Conservation (phyloP, 2,113 vertebrate species). For the Oenanthe oenanthe region DNA sequence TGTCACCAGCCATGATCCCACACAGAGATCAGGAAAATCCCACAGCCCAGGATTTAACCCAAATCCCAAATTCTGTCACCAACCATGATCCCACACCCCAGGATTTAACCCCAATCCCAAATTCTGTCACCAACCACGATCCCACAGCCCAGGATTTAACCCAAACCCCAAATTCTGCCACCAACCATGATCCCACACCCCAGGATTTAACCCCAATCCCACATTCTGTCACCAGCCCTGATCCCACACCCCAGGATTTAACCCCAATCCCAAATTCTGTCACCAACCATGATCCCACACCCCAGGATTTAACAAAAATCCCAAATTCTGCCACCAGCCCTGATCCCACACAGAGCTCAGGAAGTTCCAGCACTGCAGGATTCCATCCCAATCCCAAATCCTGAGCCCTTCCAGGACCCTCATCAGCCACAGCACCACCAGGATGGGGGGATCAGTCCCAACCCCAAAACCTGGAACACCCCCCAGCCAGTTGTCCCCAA, state of each 20-base stretch:
- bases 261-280: not conserved
- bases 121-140: too few relatives aligned
- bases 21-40: not conserved
- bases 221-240: too few relatives aligned
- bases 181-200: rapidly evolving
- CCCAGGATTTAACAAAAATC: too few relatives aligned
- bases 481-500: rapidly evolving
- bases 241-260: too few relatives aligned
- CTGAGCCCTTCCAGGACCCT: not conserved
- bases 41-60: not conserved
- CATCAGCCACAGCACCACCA: not conserved
- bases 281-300: too few relatives aligned
- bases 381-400: not conserved
- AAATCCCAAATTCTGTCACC: too few relatives aligned
- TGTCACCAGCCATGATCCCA: too few relatives aligned
- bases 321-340: rapidly evolving
- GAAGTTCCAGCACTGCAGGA: too few relatives aligned
- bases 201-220: too few relatives aligned
- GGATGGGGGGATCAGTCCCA: not conserved
- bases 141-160: too few relatives aligned
- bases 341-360: rapidly evolving
- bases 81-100: not conserved
- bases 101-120: too few relatives aligned
- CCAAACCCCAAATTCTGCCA: not conserved
- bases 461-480: rapidly evolving